Evolutionary conservation across 2,113 vertebrate species (phyloP), one percentile per base, ranked within the genome.

Genomic region (Abramis brama): DNA sequence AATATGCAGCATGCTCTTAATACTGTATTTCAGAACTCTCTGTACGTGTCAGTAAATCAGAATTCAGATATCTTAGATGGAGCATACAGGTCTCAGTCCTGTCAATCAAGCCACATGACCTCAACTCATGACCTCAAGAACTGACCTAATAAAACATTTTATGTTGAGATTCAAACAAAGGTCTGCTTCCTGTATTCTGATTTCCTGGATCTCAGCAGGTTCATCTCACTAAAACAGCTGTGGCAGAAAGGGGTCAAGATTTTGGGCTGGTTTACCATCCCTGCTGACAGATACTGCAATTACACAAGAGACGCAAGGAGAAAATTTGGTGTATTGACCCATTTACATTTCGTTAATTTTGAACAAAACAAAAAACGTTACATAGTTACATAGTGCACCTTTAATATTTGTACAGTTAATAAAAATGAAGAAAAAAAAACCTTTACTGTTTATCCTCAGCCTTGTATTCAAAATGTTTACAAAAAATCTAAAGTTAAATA

Each of bases 1-100:
- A 75, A 50, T 75, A 25, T 75, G 43, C 73, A 75, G 73, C 73
- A 75, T 50, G 73, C 73, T 47, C 43, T 25, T 8, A 75, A 50
- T n/a, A 73, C n/a, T 75, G 43, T 75, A 45, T 74, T 74, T 74
- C 39, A 45, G 39, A 73, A 45, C 39, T 43, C 25, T 25, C 36
- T 45, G 39, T n/a, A 9, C 43, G 70, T 47, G 71, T 74, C 71
- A 25, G 71, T 25, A 25, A 74, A 74, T 47, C 43, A n/a, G 12
- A 74, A 74, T 74, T 74, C 43, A 7, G 23, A 74, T 25, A 47
- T 74, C 23, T 47, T 23, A 15, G 43, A 75, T 50, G 43, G n/a
- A 47, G 33, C 27, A 33, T 7, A 17, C 43, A 47, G 73, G 43
- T 75, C 13, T 73, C 36, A 43, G 45, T 75, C 45, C 43, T 27